Conservation (phyloP, 2,888 invertebrate genomes). For the Hypomecis atomaria region DNA sequence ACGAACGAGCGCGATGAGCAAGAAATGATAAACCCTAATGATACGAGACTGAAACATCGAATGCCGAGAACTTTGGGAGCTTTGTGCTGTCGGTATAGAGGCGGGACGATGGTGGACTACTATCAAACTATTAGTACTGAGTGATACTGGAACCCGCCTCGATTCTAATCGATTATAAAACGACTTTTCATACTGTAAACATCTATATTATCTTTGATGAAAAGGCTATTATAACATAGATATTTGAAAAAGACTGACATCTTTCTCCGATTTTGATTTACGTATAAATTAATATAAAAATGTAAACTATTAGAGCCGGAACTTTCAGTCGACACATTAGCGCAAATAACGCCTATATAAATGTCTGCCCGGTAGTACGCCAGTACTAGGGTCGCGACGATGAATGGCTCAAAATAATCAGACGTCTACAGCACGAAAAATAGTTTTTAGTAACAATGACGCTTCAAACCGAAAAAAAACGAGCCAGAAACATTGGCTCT, state of each 20-base stretch:
- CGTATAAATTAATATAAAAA: too few species aligned
- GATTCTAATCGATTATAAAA: constrained; percentile 2
- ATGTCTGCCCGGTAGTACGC: neutral
- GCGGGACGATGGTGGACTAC: constrained; percentile 56
- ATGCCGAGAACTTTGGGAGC: constrained; percentile 54
- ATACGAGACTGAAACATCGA: constrained; percentile 37
- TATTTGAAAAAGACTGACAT: too few species aligned
- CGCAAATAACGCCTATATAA: neutral
- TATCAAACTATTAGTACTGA: constrained; percentile 67
- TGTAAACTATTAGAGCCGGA: too few species aligned
- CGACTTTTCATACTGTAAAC: neutral
- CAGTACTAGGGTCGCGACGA: neutral
- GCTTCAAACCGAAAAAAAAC: too few species aligned
- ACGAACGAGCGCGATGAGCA: constrained; percentile 77
- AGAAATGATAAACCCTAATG: constrained; percentile 59
- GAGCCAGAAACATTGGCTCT: too few species aligned
- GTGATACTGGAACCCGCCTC: constrained; percentile 49
- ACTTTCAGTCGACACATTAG: neutral
- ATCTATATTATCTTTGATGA: neutral
- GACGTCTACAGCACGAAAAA: neutral
- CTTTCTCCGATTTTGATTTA: too few species aligned
- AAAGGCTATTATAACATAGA: too few species aligned
- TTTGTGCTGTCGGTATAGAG: constrained; percentile 48
- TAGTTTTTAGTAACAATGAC: too few species aligned
- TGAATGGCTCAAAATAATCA: neutral